These are phyloP conservation scores for Falcaria lacertinaria DNA, from an alignment of 2,888 invertebrate genomes.

Conservation along the genomic window DNA sequence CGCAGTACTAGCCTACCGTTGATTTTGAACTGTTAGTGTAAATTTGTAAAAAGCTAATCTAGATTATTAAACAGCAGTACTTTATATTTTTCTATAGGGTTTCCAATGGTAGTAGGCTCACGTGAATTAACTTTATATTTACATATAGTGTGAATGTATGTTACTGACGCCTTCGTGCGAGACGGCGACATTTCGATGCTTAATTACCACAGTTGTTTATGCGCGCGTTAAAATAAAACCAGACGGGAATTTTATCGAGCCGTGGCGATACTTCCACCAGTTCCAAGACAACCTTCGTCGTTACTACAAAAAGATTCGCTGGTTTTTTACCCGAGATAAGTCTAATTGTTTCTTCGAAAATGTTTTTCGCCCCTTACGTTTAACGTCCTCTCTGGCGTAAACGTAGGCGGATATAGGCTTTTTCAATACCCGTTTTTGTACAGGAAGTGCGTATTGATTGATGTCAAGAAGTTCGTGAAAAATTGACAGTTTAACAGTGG, in stretches of 20 bases:
- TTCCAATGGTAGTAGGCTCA: no score
- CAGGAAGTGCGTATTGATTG: no score
- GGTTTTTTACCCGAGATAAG: not conserved
- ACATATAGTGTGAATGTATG: constrained; percentile 43
- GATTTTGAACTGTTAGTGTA: no score
- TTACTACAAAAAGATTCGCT: constrained; percentile 5
- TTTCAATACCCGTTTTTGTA: no score
- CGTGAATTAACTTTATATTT: no score
- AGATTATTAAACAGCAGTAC: no score
- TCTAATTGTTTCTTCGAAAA: constrained; percentile 3
- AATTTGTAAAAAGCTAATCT: no score
- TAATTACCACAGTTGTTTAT: constrained; percentile 65
- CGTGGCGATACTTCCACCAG: constrained; percentile 14
- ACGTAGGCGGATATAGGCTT: not conserved
- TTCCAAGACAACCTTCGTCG: constrained; percentile 23
- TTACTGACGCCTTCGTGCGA: constrained; percentile 46
- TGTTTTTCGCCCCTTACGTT: not conserved
- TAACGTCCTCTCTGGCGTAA: not conserved
- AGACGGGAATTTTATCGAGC: constrained; percentile 54
- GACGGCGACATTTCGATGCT: constrained; percentile 62
- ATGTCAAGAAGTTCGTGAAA: no score
- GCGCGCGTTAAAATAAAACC: constrained; percentile 57
- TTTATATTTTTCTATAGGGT: no score
- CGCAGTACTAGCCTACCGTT: no score
- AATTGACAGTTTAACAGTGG: no score